Base-by-base conservation (phyloP, 1,140 invertebrate species). In the Pogonognathellus flavescens region DNA sequence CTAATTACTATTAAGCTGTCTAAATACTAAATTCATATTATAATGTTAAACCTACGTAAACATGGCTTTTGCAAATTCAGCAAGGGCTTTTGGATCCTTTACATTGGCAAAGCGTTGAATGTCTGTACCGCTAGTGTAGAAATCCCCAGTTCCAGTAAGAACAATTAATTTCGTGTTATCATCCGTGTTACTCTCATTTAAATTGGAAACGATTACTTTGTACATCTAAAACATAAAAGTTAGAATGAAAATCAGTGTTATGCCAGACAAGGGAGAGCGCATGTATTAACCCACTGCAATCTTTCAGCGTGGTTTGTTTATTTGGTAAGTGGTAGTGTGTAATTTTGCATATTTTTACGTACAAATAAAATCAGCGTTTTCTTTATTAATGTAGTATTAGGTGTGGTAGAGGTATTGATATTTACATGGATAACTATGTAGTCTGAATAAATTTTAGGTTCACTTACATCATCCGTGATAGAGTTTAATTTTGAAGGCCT, bases 211-310 rank as follows among this genome's bases (percentile, higher is more conserved):
- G 41, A 92, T 90, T 85, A 91, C 91, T 82, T 89, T 88, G 89
- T 93, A 93, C 92, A 93, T 93, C 91, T 94, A 84, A 14, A 14
- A n/a, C n/a, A n/a, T n/a, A n/a, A n/a, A n/a, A n/a, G n/a, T n/a
- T n/a, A n/a, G n/a, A n/a, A n/a, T n/a, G n/a, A n/a, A n/a, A n/a
- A n/a, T n/a, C n/a, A n/a, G n/a, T n/a, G n/a, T n/a, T n/a, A n/a
- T n/a, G n/a, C n/a, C n/a, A n/a, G n/a, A n/a, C n/a, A n/a, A n/a
- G n/a, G n/a, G n/a, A n/a, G n/a, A n/a, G n/a, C n/a, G n/a, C n/a
- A n/a, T n/a, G n/a, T n/a, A n/a, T n/a, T n/a, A n/a, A n/a, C n/a
- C n/a, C n/a, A n/a, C n/a, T n/a, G n/a, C n/a, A n/a, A n/a, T n/a
- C n/a, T n/a, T n/a, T n/a, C n/a, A n/a, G n/a, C n/a, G n/a, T n/a